phyloP scores from a whole-genome alignment of 2,888 invertebrate species.

The Zhengitettix transpicula region DNA sequence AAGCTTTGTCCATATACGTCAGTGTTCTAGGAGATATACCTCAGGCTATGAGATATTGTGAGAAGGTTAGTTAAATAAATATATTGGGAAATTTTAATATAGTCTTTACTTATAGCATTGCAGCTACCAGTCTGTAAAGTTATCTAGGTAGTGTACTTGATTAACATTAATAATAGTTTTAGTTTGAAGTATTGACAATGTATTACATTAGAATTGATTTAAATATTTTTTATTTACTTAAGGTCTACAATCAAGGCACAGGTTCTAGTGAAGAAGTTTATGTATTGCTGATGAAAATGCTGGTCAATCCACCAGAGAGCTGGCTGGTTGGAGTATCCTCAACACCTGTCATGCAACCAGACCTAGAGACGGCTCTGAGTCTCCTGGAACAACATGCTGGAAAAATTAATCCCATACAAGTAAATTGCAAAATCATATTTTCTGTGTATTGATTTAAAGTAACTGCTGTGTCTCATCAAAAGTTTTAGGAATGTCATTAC shows the following conservation, averaged over 20 bases:
- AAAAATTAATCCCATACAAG: conserved; percentile 68
- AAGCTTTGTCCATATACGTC: conserved; percentile 83
- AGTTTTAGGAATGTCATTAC: too few species aligned
- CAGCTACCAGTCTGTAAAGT: too few species aligned
- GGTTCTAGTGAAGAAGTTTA: conserved; percentile 30
- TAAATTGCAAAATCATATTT: conserved; percentile 20
- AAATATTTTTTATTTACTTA: too few species aligned
- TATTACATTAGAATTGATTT: too few species aligned
- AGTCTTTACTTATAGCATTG: too few species aligned
- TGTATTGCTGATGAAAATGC: conserved; percentile 35
- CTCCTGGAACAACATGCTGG: conserved; percentile 71
- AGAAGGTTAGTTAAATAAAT: conserved; percentile 31
- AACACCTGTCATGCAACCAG: conserved; percentile 44
- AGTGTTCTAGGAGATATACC: conserved; percentile 67
- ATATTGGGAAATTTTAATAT: too few species aligned
- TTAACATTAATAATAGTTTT: too few species aligned
- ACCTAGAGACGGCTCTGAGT: conserved; percentile 61
- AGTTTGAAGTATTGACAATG: too few species aligned
- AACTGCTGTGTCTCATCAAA: too few species aligned
- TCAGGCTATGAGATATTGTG: conserved; percentile 73
- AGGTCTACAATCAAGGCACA: conserved; percentile 4
- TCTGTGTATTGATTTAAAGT: too few species aligned
- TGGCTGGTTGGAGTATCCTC: conserved; percentile 22
- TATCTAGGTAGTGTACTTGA: too few species aligned
- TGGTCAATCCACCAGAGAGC: conserved; percentile 30